Base-by-base conservation (phyloP, 64 coral and sea anemone species). In the Trachythela sp. region DNA sequence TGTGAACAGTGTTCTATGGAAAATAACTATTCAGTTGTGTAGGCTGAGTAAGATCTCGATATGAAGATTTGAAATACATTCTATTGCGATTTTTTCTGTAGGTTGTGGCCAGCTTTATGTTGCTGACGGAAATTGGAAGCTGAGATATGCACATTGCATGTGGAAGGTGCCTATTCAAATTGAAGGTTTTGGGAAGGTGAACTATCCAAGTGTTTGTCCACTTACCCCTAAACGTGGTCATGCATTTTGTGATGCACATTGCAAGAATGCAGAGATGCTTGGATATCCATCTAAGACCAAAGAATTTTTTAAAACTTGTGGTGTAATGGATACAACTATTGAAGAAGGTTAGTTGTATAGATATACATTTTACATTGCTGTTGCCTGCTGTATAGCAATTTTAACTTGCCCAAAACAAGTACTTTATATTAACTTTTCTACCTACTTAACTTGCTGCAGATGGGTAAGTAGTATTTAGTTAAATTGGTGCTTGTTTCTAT, bases 101-200 rank as follows among this genome's bases (percentile, higher is more conserved):
- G 68, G 68, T 22, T 72, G 68, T 72, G 68, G 68, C 10, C 68
- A 72, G 68, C 9, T 72, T 31, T 72, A 72, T 72, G 68, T 72
- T 10, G 68, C 68, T 31, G 68, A 72, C 9, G 18, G 68, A 10
- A 72, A 72, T 1, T 72, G 18, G 68, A 72, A 72, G 33, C 68
- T 72, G 15, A 14, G 18, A 13, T 72, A 72, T 72, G 68, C 1
- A 27, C n/a, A n/a, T n/a, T n/a, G n/a, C n/a, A n/a, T n/a, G n/a
- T n/a, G n/a, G n/a, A n/a, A n/a, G n/a, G n/a, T n/a, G n/a, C n/a
- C n/a, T n/a, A n/a, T n/a, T n/a, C n/a, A n/a, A n/a, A n/a, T n/a
- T n/a, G n/a, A n/a, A n/a, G n/a, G n/a, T n/a, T n/a, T n/a, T n/a
- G n/a, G n/a, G n/a, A n/a, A n/a, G n/a, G n/a, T n/a, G n/a, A n/a